Evolutionary conservation across 1,140 invertebrate genomes (phyloP).

Genomic region (Hesperophylax magnus): DNA sequence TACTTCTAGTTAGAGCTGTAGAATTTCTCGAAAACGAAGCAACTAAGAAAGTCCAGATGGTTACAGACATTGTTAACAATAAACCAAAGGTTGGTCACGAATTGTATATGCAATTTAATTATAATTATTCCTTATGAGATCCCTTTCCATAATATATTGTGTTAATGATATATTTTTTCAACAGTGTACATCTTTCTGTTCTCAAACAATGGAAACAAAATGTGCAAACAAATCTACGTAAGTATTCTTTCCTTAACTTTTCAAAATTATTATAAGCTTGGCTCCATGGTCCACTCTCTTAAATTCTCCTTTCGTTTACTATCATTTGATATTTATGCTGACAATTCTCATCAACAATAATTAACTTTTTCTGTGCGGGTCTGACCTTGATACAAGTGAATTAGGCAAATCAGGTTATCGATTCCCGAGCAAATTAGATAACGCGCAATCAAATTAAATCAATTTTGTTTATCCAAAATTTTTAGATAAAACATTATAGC

Average conservation of each 20-base stretch:
- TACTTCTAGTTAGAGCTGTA: slow-evolving; percentile 26
- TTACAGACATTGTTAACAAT: not conserved
- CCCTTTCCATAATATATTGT: not conserved
- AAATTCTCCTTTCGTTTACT: no score
- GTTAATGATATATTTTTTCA: not conserved
- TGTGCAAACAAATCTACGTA: not conserved
- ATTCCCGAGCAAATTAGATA: no score
- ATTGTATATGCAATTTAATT: not conserved
- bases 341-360: no score
- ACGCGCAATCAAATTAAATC: no score
- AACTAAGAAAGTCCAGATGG: slow-evolving; percentile 2
- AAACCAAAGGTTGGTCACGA: slow-evolving; percentile 12
- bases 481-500: no score
- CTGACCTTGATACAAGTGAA: no score
- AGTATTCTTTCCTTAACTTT: not conserved
- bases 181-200: not conserved
- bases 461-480: no score
- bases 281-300: no score
- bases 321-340: no score
- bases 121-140: not conserved
- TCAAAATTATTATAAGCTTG: no score
- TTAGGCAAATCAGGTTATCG: no score
- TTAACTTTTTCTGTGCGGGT: no score
- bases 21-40: slow-evolving; percentile 32
- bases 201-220: not conserved